phyloP scores from a whole-genome alignment of 2,888 invertebrate species.

The Hecatera dysodea region DNA sequence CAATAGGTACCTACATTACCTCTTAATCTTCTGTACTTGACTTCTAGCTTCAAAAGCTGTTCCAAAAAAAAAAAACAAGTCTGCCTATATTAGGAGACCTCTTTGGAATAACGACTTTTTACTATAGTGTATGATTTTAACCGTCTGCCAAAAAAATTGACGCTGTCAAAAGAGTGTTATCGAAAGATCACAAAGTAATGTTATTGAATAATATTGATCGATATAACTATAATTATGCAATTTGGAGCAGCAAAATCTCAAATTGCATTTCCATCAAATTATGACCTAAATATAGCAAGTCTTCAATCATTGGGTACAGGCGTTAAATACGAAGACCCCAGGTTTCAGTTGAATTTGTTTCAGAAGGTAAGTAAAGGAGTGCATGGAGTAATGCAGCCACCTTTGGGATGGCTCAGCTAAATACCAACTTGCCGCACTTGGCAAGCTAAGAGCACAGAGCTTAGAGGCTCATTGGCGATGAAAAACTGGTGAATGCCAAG shows the following conservation, averaged over 20 bases:
- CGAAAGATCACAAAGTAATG: neutral
- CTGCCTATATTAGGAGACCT: neutral
- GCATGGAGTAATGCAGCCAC: too few relatives aligned
- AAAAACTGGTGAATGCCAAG: too few relatives aligned
- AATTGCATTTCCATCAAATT: neutral
- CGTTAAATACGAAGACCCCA: constrained; percentile 42
- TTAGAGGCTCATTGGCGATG: too few relatives aligned
- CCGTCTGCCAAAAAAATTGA: neutral
- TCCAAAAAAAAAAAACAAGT: too few relatives aligned
- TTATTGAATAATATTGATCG: neutral
- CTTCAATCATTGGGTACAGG: constrained; percentile 26
- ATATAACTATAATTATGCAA: constrained; percentile 8
- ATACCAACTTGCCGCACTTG: too few relatives aligned
- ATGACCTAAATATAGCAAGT: constrained; percentile 1
- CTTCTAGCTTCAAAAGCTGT: too few relatives aligned
- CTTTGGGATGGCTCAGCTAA: too few relatives aligned
- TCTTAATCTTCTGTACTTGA: too few relatives aligned
- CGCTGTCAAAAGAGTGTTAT: neutral
- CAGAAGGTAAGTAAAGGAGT: constrained; percentile 27
- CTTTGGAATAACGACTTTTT: neutral
- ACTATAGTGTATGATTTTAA: neutral
- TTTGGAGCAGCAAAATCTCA: neutral
- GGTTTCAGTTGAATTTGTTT: constrained; percentile 39
- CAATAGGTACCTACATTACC: too few relatives aligned
- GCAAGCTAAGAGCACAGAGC: too few relatives aligned